phyloP scores from a whole-genome alignment of 2,113 vertebrate genomes.

The Bothrops jararaca region DNA sequence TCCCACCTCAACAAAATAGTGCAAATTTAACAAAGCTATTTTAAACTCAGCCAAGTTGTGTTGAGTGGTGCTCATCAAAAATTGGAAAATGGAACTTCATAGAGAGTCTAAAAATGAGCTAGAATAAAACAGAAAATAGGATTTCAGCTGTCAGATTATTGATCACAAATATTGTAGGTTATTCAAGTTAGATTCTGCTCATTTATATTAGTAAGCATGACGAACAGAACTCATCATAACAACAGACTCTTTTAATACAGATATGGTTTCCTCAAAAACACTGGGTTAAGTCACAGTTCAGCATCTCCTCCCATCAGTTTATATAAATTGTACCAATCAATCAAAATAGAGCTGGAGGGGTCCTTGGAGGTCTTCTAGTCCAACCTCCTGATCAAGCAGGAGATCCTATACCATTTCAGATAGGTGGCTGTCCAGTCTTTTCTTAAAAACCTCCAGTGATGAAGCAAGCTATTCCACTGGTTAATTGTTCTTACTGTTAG shows the following conservation, averaged over 20 bases:
- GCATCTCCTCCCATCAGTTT: not conserved
- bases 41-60: not conserved
- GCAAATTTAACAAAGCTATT: not conserved
- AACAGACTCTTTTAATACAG: not conserved
- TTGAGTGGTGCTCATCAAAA: not conserved
- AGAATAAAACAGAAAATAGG: not conserved
- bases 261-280: slow-evolving; percentile 7
- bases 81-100: not conserved
- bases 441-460: no score
- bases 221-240: not conserved
- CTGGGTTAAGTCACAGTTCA: not conserved
- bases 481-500: no score
- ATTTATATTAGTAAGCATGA: slow-evolving; percentile 12
- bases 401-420: no score
- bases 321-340: not conserved
- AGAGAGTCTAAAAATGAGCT: not conserved
- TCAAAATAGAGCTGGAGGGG: not conserved
- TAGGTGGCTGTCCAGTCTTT: no score
- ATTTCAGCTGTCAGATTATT: not conserved
- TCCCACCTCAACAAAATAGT: not conserved
- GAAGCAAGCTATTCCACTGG: no score
- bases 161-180: not conserved
- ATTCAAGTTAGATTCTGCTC: slow-evolving; percentile 31
- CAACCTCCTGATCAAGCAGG: no score
- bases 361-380: not conserved